These are phyloP conservation scores for Antheraea pernyi DNA, from an alignment of 1,140 invertebrate species.

Conservation along the genomic window DNA sequence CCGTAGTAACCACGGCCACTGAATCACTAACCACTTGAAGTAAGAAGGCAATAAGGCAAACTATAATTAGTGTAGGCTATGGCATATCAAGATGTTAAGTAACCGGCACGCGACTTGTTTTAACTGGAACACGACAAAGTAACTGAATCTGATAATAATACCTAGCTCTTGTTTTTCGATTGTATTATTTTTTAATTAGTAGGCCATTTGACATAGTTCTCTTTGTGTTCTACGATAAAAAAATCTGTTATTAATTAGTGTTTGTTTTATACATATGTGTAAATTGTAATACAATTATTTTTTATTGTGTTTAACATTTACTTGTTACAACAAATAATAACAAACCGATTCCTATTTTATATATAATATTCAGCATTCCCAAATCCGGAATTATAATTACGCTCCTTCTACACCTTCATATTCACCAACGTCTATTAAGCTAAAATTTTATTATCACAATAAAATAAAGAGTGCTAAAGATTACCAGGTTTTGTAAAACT, in stretches of 20 bases:
- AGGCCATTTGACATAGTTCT: slow-evolving; percentile 1
- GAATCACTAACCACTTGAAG: slow-evolving; percentile 22
- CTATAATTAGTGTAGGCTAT: slow-evolving; percentile 59
- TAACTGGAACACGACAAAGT: slow-evolving; percentile 50
- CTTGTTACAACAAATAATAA: too few relatives aligned
- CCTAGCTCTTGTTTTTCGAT: slow-evolving; percentile 41
- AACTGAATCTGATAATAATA: slow-evolving; percentile 49
- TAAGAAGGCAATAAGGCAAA: slow-evolving; percentile 43
- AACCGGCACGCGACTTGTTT: slow-evolving; percentile 54
- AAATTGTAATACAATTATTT: background rate
- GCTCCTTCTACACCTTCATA: too few relatives aligned
- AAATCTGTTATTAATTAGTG: background rate
- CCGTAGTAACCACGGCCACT: background rate
- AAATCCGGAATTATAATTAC: too few relatives aligned
- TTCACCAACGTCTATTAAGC: background rate
- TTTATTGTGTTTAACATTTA: background rate
- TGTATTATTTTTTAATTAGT: slow-evolving; percentile 40
- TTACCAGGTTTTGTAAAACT: slow-evolving; percentile 31
- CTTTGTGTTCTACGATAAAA: slow-evolving; percentile 4
- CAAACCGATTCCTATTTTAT: too few relatives aligned
- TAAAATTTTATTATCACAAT: slow-evolving; percentile 4
- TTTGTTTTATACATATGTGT: background rate
- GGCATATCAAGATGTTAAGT: slow-evolving; percentile 59
- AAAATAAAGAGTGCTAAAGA: background rate
- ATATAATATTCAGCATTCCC: too few relatives aligned